Base-by-base conservation (phyloP, 2,797 vertebrate genomes). In the Crax fasciolata region DNA sequence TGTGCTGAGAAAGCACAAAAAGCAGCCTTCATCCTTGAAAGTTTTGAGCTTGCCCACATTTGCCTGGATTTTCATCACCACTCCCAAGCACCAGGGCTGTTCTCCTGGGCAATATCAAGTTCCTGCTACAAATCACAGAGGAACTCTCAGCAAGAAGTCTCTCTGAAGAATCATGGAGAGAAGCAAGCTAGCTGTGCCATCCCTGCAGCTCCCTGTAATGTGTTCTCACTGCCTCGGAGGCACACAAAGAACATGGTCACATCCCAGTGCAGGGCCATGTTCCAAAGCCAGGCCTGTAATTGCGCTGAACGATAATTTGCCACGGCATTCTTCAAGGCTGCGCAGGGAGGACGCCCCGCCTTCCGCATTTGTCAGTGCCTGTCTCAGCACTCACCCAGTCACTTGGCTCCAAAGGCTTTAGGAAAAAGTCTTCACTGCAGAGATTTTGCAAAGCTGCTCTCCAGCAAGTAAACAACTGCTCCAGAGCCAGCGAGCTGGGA, bases 401-500 rank as follows among this genome's bases (percentile, higher is more conserved):
- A 32, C 70, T 86, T 51, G 62, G 79, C 80, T 93, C 62, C 6
- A 2, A 75, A 83, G 28, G 25, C 76, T 88, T 48, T 44, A 66
- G 62, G 41, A 83, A 84, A 92, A 54, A 35, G 27, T 62, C 70
- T 83, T 77, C 16, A 0, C 11, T 86, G 76, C 39, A 68, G 66
- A 81, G 73, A 75, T 81, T 91, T 71, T 73, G 52, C 51, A 38
- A 76, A 92, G 52, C 75, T 76, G 38, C 4, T 1, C 70, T 89
- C 74, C 72, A 76, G 61, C 62, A 58, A 90, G 75, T 84, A 94
- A 93, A 89, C 85, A 96, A 92, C 76, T 75, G 41, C 87, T 92
- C 54, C 79, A 68, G 86, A 91, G 87, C 58, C 89, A 93, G 59
- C 24, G 76, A 91, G 51, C 3, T 43, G 38, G 44, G 87, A 27